Evolutionary conservation across 92 coral and sea anemone genomes (phyloP), one percentile per base, ranked within the genome.

Genomic region (Phenganax marumi): DNA sequence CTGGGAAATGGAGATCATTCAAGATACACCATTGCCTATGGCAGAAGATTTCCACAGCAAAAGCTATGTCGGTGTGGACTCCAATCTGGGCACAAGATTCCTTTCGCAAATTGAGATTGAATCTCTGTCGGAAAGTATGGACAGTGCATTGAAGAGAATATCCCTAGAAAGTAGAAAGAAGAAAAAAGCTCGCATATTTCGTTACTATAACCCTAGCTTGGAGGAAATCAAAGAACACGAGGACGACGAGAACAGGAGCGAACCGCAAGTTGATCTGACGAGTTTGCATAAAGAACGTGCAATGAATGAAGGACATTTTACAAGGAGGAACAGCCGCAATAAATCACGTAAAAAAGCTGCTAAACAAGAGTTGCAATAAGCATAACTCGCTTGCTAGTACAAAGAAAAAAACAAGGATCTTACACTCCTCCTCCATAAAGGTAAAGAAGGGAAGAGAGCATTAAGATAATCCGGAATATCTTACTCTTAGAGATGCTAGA

Each of bases 281-380:
- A 78, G 83, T 47, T 21, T 78, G 54, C 83, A 78, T 53, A 78
- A 63, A 21, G 83, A 78, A 22, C 19, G 83, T 19, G 83, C 83
- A 1, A 78, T 78, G 83, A 78, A 78, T 72, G 83, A 78, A 47
- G 83, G 83, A 43, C 83, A 78, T 50, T 78, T 78, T 4, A 52
- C 18, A 11, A 51, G 68, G 43, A 24, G 55, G 13, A 7, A 54
- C 13, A 78, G 83, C 22, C 65, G 72, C 73, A 61, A 50, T 23
- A 72, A 61, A 47, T 57, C 72, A 12, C 55, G 72, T 33, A 33
- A 33, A 33, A 33, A 33, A n/a, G 46, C 72, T 1, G 19, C 73
- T 13, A 57, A 77, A 72, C 77, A 72, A 26, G 51, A 62, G 21
- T 52, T 50, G 26, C 43, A 50, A 8, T 72, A 50, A 72, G 19